Percentiles rank a stretch among this genome's conserved stretches.
phyloP scores from a whole-genome alignment of 2,797 vertebrate species.

The Parauchenoglanis ngamensis region DNA sequence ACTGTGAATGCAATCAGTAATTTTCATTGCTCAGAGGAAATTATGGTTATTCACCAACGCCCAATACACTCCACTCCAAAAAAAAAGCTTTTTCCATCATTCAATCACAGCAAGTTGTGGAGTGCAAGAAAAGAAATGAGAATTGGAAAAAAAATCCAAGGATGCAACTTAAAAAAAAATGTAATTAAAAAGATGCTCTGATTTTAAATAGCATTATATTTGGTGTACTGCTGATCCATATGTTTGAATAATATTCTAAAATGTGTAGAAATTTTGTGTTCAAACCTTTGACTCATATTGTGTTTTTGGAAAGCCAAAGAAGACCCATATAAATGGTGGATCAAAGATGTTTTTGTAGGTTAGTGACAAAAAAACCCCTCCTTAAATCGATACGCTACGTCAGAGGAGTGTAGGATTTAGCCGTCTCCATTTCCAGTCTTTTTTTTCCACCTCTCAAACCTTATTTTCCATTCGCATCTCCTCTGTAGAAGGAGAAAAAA shows the following conservation, averaged over 20 bases:
- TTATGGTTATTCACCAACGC: constrained; percentile 36
- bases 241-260: not conserved
- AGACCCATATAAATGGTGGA: not conserved
- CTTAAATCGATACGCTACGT: constrained; percentile 66
- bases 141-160: not conserved
- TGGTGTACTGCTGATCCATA: not conserved
- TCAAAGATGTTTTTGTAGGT: constrained; percentile 33
- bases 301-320: not conserved
- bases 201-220: not conserved
- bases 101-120: not conserved
- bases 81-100: not conserved
- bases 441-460: constrained; percentile 28
- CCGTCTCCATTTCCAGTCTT: constrained; percentile 63
- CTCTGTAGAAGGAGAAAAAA: constrained; percentile 52
- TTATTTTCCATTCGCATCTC: constrained; percentile 64
- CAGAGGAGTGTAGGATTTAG: constrained; percentile 67
- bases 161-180: not conserved
- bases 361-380: constrained; percentile 45
- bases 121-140: not conserved
- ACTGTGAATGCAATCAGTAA: constrained; percentile 11
- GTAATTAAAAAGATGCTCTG: no score
- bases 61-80: constrained; percentile 1
- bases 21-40: constrained; percentile 24
- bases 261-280: no score
- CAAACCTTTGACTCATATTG: not conserved